phyloP scores from a whole-genome alignment of 2,888 invertebrate genomes.

The Strigamia maritima region DNA sequence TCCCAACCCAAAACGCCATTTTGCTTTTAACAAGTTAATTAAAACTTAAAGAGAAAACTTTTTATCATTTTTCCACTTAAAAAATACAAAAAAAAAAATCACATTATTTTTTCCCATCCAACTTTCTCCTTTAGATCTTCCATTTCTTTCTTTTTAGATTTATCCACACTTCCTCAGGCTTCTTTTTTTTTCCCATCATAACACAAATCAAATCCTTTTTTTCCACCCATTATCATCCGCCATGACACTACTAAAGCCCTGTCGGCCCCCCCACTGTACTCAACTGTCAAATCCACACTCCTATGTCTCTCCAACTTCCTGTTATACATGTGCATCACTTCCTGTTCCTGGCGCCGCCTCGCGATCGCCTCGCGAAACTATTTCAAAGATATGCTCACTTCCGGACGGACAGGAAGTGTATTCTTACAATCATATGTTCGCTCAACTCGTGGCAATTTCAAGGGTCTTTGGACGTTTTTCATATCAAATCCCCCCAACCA shows the following conservation, averaged over 20 bases:
- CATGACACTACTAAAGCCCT: constrained; percentile 16
- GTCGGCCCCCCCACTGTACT: constrained; percentile 8
- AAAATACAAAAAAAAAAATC: background rate
- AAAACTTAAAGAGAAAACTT: background rate
- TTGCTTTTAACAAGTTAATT: constrained; percentile 2
- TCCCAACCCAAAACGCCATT: background rate
- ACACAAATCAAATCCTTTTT: constrained; percentile 22
- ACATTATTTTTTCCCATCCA: background rate
- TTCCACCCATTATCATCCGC: constrained; percentile 18
- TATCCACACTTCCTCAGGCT: background rate
- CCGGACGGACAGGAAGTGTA: constrained; percentile 17
- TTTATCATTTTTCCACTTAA: background rate
- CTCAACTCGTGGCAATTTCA: constrained; percentile 13
- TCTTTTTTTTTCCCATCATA: background rate
- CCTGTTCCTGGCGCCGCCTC: constrained; percentile 21
- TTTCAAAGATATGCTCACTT: background rate
- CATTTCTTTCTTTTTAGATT: background rate
- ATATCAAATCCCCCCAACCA: background rate
- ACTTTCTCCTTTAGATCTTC: background rate
- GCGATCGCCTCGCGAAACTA: constrained; percentile 4
- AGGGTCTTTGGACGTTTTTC: background rate
- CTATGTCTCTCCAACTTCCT: constrained; percentile 9
- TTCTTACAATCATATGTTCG: background rate
- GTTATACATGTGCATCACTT: constrained; percentile 20
- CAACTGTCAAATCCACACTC: constrained; percentile 7